Conservation (phyloP, 53 echinoderm and acorn worm species). For the Temnopleurus reevesii region DNA sequence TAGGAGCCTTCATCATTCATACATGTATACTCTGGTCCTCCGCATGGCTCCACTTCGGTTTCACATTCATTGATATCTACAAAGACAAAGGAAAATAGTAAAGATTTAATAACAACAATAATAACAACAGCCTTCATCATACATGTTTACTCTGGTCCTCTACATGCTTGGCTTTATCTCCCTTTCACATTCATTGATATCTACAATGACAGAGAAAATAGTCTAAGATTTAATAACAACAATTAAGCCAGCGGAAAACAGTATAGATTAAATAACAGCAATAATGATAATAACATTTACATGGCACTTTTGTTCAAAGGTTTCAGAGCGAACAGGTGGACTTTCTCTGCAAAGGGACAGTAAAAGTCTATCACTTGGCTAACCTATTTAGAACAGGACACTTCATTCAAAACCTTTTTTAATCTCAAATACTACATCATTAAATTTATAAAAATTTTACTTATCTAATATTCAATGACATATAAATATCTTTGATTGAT, state of each 20-base stretch:
- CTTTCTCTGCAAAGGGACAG: too few species aligned
- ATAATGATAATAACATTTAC: not conserved
- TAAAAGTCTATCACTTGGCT: too few species aligned
- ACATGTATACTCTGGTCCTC: conserved; percentile 48
- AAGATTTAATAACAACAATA: not conserved
- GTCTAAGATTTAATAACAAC: conserved; percentile 4
- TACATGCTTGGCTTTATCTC: not conserved
- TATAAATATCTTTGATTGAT: too few species aligned
- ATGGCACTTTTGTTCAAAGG: too few species aligned
- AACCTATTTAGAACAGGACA: too few species aligned
- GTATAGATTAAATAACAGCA: not conserved
- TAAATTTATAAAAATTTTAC: too few species aligned
- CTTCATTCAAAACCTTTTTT: too few species aligned
- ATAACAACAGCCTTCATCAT: conserved; percentile 5
- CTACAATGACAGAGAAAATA: not conserved
- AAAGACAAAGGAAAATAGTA: not conserved
- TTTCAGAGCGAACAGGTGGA: too few species aligned
- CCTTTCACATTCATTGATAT: conserved; percentile 25
- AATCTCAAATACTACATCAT: too few species aligned
- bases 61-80: conserved; percentile 56
- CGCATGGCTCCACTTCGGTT: conserved; percentile 1
- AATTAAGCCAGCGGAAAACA: not conserved
- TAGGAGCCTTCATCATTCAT: conserved; percentile 53
- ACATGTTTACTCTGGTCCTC: not conserved
- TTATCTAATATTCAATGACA: too few species aligned